phyloP scores from a whole-genome alignment of 2,888 invertebrate genomes.

The Dasypogon diadema region DNA sequence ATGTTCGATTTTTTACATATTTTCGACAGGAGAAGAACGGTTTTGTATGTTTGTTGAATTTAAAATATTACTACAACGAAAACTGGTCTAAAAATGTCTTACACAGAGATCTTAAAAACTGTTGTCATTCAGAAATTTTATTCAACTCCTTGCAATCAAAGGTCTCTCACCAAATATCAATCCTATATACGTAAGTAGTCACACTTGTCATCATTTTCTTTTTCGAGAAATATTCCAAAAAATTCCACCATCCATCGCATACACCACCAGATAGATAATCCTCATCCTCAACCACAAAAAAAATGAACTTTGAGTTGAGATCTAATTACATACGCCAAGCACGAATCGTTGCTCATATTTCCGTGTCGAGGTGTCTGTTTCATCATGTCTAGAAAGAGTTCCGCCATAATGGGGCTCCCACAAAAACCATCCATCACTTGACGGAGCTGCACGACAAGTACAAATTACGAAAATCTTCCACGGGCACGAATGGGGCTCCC shows the following conservation, averaged over 20 bases:
- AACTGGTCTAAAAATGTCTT: too few relatives aligned
- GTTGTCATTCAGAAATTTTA: too few relatives aligned
- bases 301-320: conserved; percentile 6
- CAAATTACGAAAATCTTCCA: conserved; percentile 48
- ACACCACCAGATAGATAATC: neutral
- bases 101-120: too few relatives aligned
- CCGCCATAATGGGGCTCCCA: conserved; percentile 50
- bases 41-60: too few relatives aligned
- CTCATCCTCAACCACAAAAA: conserved; percentile 16
- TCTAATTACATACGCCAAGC: conserved; percentile 49
- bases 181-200: too few relatives aligned
- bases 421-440: conserved; percentile 47
- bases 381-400: conserved; percentile 43
- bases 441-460: conserved; percentile 49
- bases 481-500: conserved; percentile 40
- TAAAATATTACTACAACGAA: too few relatives aligned
- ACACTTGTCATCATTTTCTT: neutral
- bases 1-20: too few relatives aligned
- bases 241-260: conserved; percentile 41
- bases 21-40: too few relatives aligned
- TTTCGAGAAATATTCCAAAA: neutral
- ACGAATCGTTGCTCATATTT: conserved; percentile 49
- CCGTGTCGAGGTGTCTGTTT: conserved; percentile 47
- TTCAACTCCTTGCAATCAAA: too few relatives aligned
- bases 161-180: too few relatives aligned